phyloP scores from a whole-genome alignment of 2,888 invertebrate species.

The Lithophane leautieri region DNA sequence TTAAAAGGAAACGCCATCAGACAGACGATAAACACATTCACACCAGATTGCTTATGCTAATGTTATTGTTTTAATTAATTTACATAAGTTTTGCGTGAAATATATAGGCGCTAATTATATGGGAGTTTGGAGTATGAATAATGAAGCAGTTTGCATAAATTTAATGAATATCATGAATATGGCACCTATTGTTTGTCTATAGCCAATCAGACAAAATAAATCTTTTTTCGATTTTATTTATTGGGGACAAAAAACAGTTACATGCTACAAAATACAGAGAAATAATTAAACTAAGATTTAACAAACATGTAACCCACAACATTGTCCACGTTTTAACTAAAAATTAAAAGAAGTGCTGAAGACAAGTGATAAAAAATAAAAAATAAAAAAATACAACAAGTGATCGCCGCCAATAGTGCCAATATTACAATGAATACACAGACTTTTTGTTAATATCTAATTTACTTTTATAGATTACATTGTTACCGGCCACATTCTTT shows the following conservation, averaged over 20 bases:
- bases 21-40: conserved; percentile 38
- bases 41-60: conserved; percentile 38
- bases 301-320: no score
- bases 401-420: no score
- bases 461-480: neutral
- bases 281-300: no score
- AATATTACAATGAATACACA: no score
- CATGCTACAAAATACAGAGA: no score
- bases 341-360: no score
- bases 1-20: conserved; percentile 30
- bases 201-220: neutral
- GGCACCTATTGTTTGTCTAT: no score
- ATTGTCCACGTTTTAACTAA: no score
- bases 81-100: conserved; percentile 39
- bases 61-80: conserved; percentile 42
- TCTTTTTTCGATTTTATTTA: neutral
- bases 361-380: no score
- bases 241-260: no score
- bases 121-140: neutral
- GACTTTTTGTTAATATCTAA: neutral
- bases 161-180: neutral
- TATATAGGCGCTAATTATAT: conserved; percentile 2
- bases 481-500: neutral
- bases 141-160: conserved; percentile 16
- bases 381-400: no score